Evolutionary conservation across 2,888 invertebrate genomes (phyloP).

Genomic region (Apodemia hepburni): DNA sequence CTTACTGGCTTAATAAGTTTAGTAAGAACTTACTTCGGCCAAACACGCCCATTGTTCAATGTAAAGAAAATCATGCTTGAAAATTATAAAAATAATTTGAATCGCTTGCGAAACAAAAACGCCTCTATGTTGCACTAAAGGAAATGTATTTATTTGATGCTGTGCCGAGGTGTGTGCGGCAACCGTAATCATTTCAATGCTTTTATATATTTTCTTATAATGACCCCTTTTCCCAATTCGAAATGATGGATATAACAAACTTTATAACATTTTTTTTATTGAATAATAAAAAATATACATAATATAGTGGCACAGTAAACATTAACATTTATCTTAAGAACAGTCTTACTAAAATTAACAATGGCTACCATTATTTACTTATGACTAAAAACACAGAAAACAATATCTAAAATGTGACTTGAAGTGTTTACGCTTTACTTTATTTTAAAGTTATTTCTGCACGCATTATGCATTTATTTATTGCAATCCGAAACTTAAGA

Average conservation of each 20-base stretch:
- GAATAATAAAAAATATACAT: slow-evolving; percentile 17
- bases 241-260: slow-evolving; percentile 5
- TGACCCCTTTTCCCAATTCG: slow-evolving; percentile 4
- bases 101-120: too few relatives aligned
- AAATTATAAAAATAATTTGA: too few relatives aligned
- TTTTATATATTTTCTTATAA: neutral
- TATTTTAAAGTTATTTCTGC: too few relatives aligned
- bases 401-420: slow-evolving; percentile 5
- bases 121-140: too few relatives aligned
- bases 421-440: neutral
- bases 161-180: too few relatives aligned
- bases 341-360: slow-evolving; percentile 21
- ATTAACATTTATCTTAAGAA: slow-evolving; percentile 20
- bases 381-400: neutral
- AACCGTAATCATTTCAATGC: neutral
- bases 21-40: too few relatives aligned
- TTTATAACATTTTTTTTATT: neutral
- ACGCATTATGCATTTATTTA: too few relatives aligned
- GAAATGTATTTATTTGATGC: too few relatives aligned
- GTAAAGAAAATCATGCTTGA: too few relatives aligned
- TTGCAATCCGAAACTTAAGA: too few relatives aligned
- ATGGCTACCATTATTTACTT: slow-evolving; percentile 10
- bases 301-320: slow-evolving; percentile 22
- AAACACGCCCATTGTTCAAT: too few relatives aligned
- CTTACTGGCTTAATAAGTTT: too few relatives aligned